phyloP scores from a whole-genome alignment of 2,888 invertebrate species.

The Reticulitermes lucifugus region DNA sequence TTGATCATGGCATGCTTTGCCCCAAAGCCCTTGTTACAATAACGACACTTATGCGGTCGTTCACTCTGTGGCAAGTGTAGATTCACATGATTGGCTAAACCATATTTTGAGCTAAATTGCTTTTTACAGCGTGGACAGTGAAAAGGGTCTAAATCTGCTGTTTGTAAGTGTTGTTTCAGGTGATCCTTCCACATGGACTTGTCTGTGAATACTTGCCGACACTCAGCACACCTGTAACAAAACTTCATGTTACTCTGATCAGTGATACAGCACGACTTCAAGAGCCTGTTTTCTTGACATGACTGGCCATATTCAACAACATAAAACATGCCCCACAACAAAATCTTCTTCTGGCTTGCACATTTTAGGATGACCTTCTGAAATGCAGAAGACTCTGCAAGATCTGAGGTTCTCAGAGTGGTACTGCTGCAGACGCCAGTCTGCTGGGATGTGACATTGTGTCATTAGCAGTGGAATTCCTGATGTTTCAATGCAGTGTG shows the following conservation, averaged over 20 bases:
- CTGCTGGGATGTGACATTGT: too few relatives aligned
- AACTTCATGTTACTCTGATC: not conserved
- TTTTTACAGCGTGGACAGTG: slow-evolving; percentile 19
- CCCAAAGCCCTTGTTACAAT: slow-evolving; percentile 46
- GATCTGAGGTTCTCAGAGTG: too few relatives aligned
- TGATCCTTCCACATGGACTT: not conserved
- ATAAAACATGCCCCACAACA: too few relatives aligned
- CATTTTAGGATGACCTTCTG: too few relatives aligned
- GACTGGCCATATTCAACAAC: too few relatives aligned
- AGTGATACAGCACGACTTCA: too few relatives aligned
- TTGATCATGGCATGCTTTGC: slow-evolving; percentile 36
- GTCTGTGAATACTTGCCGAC: slow-evolving; percentile 17
- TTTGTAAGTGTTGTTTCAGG: slow-evolving; percentile 10
- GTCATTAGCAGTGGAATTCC: too few relatives aligned
- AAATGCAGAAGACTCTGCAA: too few relatives aligned
- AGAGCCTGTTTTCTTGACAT: too few relatives aligned
- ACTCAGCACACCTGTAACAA: slow-evolving; percentile 36
- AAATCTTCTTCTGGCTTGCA: too few relatives aligned
- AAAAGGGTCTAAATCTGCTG: slow-evolving; percentile 19
- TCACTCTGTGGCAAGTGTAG: slow-evolving; percentile 43
- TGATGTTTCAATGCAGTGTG: too few relatives aligned
- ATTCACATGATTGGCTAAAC: slow-evolving; percentile 31
- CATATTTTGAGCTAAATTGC: slow-evolving; percentile 35
- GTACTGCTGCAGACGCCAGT: too few relatives aligned
- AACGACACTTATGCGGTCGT: slow-evolving; percentile 40